phyloP scores from a whole-genome alignment of 2,888 invertebrate species.

The Pherbina coryleti region DNA sequence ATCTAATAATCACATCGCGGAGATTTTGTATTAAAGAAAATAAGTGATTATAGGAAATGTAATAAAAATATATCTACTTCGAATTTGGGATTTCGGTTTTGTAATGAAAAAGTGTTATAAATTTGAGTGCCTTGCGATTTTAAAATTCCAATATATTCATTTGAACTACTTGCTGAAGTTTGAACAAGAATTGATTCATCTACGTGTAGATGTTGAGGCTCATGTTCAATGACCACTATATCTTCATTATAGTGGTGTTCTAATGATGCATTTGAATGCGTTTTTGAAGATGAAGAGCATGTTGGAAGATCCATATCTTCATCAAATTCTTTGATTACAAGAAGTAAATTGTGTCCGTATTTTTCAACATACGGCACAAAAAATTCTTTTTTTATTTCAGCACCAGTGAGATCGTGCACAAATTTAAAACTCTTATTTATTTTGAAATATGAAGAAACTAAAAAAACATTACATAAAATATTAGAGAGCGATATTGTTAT shows the following conservation, averaged over 20 bases:
- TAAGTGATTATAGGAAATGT: background rate
- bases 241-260: too few relatives aligned
- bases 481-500: background rate
- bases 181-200: too few relatives aligned
- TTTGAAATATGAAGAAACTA: conserved; percentile 2
- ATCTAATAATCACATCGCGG: background rate
- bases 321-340: background rate
- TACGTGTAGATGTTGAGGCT: background rate
- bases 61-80: background rate
- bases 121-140: background rate
- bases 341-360: background rate
- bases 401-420: background rate
- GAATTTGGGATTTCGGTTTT: background rate
- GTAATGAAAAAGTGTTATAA: background rate
- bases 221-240: too few relatives aligned
- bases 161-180: too few relatives aligned
- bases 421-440: background rate
- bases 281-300: too few relatives aligned
- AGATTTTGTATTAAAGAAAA: background rate
- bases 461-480: background rate
- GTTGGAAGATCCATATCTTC: too few relatives aligned
- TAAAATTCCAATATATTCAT: background rate
- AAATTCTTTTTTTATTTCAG: conserved; percentile 7
- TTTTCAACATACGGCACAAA: background rate
- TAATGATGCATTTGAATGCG: too few relatives aligned